Base-by-base conservation (phyloP, 2,797 vertebrate genomes). In the Vultur gryphus region DNA sequence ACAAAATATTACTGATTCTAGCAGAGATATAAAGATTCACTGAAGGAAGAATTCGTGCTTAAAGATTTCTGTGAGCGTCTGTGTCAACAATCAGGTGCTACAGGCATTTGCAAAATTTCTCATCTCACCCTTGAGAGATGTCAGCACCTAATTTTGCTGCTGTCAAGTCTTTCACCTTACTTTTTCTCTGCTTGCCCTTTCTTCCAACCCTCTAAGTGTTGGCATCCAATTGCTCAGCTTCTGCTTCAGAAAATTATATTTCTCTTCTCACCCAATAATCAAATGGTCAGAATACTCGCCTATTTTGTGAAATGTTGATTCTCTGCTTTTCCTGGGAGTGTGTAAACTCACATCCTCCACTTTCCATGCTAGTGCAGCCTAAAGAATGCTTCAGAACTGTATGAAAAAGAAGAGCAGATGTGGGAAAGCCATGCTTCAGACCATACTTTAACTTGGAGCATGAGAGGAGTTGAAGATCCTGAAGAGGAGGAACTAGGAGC, bases 71-170 rank as follows among this genome's bases (percentile, higher is more conserved):
- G 39, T 73, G 51, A 90, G 44, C 9, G 3, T 77, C 81, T 87
- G n/a, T 89, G 55, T 83, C 87, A 83, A 94, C 52, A 73, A 41
- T 57, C 64, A 67, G 49, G 37, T 23, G 57, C 75, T 85, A 93
- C 18, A 28, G 48, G n/a, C 71, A 80, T 93, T 92, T 89, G 57
- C n/a, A 94, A 92, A 87, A 71, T 77, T 92, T 87, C 48, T 87
- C 25, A 35, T 73, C 59, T 89, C 46, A 23, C n/a, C 26, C 64
- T 67, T 23, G 67, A 79, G 75, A 89, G 16, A 55, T 9, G 15
- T 71, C 87, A 78, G 37, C 67, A 71, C 44, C 71, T 83, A 89
- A 87, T 90, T 93, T 93, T 87, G 14, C 71, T 89, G 37, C 62
- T 87, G 62, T 84, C 79, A 71, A 57, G 25, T 41, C 28, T 55